A percentile compares a stretch with the other conserved stretches of the same genome.
Conservation (phyloP, 2,113 vertebrate species). For the Limnothrissa miodon region DNA sequence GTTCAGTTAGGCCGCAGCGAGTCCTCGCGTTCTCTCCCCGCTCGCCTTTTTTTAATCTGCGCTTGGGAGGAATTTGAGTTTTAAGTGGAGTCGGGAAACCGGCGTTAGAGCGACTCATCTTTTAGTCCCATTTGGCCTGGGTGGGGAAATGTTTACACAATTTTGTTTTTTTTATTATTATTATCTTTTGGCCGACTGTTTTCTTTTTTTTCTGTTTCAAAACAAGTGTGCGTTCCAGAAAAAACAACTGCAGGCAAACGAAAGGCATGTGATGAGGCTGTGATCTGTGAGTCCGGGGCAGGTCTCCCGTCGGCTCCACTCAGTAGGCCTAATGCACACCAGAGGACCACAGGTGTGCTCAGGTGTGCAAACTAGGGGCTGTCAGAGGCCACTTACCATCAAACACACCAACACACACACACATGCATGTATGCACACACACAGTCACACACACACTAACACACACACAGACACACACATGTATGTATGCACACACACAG, state of each 20-base stretch:
- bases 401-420: neutral
- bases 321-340: conserved; percentile 2
- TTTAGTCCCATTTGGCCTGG: neutral
- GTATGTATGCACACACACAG: conserved; percentile 13
- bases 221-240: conserved; percentile 17
- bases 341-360: conserved; percentile 28
- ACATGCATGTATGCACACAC: neutral
- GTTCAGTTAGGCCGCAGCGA: neutral
- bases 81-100: neutral
- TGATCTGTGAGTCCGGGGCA: conserved; percentile 5
- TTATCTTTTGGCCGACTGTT: neutral
- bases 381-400: conserved; percentile 1
- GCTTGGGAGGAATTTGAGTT: neutral
- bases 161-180: neutral
- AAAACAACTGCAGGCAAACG: conserved; percentile 17
- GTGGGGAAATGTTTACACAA: conserved; percentile 6
- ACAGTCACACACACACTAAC: neutral
- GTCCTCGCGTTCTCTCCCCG: neutral
- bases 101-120: neutral
- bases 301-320: neutral
- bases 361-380: conserved; percentile 24
- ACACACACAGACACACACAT: neutral
- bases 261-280: conserved; percentile 14
- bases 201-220: conserved; percentile 6
- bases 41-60: neutral